phyloP scores from a whole-genome alignment of 2,888 invertebrate species.

The Phyto melanocephala region DNA sequence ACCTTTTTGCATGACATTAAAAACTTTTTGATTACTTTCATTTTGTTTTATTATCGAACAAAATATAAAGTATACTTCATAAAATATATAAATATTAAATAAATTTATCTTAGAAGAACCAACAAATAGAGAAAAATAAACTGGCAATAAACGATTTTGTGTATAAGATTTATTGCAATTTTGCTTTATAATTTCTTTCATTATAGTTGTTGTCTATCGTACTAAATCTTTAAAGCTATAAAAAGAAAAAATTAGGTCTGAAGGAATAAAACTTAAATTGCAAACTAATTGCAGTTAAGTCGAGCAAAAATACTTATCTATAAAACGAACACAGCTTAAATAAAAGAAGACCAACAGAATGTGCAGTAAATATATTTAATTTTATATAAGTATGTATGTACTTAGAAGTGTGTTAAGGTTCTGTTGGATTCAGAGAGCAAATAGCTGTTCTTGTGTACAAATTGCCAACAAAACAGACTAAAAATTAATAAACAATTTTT shows the following conservation, averaged over 20 bases:
- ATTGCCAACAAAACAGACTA: background rate
- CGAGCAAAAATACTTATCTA: conserved; percentile 69
- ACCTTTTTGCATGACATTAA: conserved; percentile 37
- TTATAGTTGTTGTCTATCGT: background rate
- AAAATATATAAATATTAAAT: too few relatives aligned
- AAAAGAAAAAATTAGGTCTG: background rate
- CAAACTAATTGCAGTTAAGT: conserved; percentile 78
- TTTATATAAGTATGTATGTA: background rate
- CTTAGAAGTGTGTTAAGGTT: too few relatives aligned
- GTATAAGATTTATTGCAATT: conserved; percentile 46
- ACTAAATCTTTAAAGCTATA: conserved; percentile 16
- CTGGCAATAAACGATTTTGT: conserved; percentile 51
- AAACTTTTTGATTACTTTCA: conserved; percentile 50
- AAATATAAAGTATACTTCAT: background rate
- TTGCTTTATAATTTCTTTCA: conserved; percentile 3
- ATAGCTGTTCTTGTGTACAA: background rate
- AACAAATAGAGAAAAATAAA: background rate
- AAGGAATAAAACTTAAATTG: conserved; percentile 71
- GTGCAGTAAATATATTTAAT: too few relatives aligned
- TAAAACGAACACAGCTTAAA: conserved; percentile 37
- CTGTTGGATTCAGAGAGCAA: background rate
- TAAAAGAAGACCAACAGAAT: conserved; percentile 1
- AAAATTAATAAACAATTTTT: conserved; percentile 8
- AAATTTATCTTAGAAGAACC: conserved; percentile 22
- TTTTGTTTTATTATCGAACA: conserved; percentile 8